Conservation (phyloP, 1,140 invertebrate genomes). For the Homarus americanus region DNA sequence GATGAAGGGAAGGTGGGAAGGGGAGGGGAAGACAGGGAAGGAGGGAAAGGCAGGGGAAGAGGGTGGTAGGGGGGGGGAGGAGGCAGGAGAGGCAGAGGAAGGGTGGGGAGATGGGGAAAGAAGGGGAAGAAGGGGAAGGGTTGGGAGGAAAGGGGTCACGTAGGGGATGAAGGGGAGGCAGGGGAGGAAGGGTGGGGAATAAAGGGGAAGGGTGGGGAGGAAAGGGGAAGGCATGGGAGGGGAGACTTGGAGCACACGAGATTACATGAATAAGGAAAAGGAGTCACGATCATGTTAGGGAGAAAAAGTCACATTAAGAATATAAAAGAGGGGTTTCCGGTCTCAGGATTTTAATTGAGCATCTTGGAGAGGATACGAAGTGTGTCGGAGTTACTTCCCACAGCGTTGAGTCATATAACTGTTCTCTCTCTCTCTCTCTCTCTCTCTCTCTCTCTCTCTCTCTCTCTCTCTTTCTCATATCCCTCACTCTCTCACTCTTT, state of each 20-base stretch:
- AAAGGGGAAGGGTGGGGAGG: too few relatives aligned
- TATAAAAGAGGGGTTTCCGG: constrained; percentile 23
- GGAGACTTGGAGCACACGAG: not conserved
- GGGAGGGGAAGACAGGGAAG: too few relatives aligned
- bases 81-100: too few relatives aligned
- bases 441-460: constrained; percentile 48
- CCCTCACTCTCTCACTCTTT: constrained; percentile 44
- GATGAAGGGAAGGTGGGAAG: too few relatives aligned
- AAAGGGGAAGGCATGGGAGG: not conserved
- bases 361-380: constrained; percentile 21
- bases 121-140: too few relatives aligned
- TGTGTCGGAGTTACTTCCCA: constrained; percentile 42
- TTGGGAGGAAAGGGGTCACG: too few relatives aligned
- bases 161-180: too few relatives aligned
- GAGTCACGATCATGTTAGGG: not conserved
- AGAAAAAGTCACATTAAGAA: not conserved
- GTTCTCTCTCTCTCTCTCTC: constrained; percentile 35
- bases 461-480: constrained; percentile 50
- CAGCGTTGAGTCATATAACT: constrained; percentile 45
- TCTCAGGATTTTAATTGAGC: constrained; percentile 20
- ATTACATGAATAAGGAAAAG: not conserved
- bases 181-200: too few relatives aligned
- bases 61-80: too few relatives aligned
- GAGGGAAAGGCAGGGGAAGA: too few relatives aligned
- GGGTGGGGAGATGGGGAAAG: too few relatives aligned